Conservation (phyloP, 2,888 invertebrate genomes). For the Thecophora atra region DNA sequence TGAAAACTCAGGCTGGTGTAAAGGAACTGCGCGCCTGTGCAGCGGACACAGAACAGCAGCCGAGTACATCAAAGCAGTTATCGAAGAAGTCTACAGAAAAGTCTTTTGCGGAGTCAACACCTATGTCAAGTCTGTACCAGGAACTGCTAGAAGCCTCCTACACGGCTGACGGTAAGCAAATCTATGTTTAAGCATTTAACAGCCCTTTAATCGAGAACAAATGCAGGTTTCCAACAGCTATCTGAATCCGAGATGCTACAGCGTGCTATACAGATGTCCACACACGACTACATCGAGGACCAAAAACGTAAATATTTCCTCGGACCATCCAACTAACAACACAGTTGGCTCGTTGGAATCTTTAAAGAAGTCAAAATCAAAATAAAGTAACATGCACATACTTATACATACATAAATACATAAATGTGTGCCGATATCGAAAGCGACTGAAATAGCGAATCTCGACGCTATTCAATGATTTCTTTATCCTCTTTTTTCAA, state of each 20-base stretch:
- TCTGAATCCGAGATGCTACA: conserved; percentile 65
- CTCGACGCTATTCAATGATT: too few relatives aligned
- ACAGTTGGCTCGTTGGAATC: background rate
- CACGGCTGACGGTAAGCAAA: conserved; percentile 59
- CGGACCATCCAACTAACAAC: conserved; percentile 51
- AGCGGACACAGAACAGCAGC: conserved; percentile 56
- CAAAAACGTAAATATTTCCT: conserved; percentile 62
- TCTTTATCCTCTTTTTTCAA: too few relatives aligned
- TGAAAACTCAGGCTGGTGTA: background rate
- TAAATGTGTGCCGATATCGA: background rate
- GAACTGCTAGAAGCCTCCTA: conserved; percentile 66
- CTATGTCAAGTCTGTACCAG: conserved; percentile 63
- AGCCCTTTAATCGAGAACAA: background rate
- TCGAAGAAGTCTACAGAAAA: conserved; percentile 23
- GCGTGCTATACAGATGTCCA: conserved; percentile 65
- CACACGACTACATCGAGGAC: conserved; percentile 64
- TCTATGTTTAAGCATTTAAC: background rate
- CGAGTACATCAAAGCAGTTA: conserved; percentile 61
- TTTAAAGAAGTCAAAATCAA: background rate
- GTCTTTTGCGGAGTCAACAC: conserved; percentile 51
- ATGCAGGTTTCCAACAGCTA: conserved; percentile 53
- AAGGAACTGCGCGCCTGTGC: conserved; percentile 35
- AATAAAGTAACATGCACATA: conserved; percentile 1
- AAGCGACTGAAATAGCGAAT: background rate
- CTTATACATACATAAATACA: background rate